Base-by-base conservation (phyloP, 2,113 vertebrate genomes). In the Esox niger region DNA sequence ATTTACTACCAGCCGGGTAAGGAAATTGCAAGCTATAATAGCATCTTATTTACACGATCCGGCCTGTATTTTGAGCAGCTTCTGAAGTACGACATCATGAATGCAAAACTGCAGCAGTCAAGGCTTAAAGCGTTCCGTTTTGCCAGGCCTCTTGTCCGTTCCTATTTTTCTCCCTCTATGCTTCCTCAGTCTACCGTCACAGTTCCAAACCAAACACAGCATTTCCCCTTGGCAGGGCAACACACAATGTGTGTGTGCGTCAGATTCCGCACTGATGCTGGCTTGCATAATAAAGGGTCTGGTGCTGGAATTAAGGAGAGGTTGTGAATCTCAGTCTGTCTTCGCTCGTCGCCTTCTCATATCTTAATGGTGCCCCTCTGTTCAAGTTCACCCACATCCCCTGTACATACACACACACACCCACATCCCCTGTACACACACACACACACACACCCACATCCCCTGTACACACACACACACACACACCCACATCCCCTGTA, bases 361-460 rank as follows among this genome's bases (percentile, higher is more conserved):
- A 4, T 52, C 47, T 49, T n/a, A 38, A 2, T 9, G 15, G 3
- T 3, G 17, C 17, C 2, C 35, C 26, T 10, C 21, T 26, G 30
- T 11, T 29, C 47, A 21, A 1, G 23, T 15, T 9, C 63, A 21
- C n/a, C n/a, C n/a, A n/a, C n/a, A n/a, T n/a, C 62, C 43, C 62
- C 25, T 3, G 11, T 33, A 65, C 62, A 64, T 25, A 64, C 26
- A 74, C 47, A n/a, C n/a, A n/a, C n/a, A n/a, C n/a, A n/a, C n/a
- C n/a, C n/a, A n/a, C n/a, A n/a, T n/a, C n/a, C n/a, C n/a, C n/a
- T 3, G 11, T 33, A 68, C 65, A 68, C 29, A 65, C 62, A 64
- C 38, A 64, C 26, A 74, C 47, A 20, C 49, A 62, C 4, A 13
- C 0, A 6, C 27, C 10, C 11, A 38, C 30, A n/a, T n/a, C n/a